phyloP scores from a whole-genome alignment of 2,797 vertebrate genomes.

The Eulemur mongoz region DNA sequence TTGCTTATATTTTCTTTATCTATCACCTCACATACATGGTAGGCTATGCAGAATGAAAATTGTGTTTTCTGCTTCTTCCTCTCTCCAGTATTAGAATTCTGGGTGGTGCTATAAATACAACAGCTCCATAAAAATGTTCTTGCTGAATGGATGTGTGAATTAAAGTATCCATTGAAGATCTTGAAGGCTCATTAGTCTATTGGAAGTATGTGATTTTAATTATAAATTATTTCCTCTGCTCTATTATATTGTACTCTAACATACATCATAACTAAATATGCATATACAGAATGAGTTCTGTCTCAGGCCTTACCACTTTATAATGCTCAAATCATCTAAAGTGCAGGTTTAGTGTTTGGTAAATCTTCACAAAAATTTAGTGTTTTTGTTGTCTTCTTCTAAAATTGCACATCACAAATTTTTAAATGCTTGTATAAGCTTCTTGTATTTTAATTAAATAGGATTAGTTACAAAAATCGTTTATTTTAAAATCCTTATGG shows the following conservation, averaged over 20 bases:
- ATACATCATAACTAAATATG: constrained; percentile 12
- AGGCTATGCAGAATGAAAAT: background rate
- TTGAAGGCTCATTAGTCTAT: constrained; percentile 49
- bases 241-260: background rate
- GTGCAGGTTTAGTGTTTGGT: background rate
- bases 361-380: background rate
- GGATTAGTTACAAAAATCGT: background rate
- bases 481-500: background rate
- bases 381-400: background rate
- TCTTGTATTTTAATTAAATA: background rate
- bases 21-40: background rate
- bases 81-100: background rate
- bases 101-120: background rate
- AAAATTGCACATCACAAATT: background rate
- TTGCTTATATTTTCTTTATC: background rate
- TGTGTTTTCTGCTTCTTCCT: background rate
- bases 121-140: constrained; percentile 43
- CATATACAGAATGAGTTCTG: background rate
- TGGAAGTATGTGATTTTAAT: constrained; percentile 59
- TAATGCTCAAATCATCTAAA: background rate
- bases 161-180: constrained; percentile 31
- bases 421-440: background rate
- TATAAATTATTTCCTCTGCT: constrained; percentile 50
- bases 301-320: background rate
- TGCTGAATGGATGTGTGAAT: constrained; percentile 47